A percentile compares a stretch with the other conserved stretches of the same genome.
Conservation (phyloP, 1,140 invertebrate genomes). For the Formica exsecta region DNA sequence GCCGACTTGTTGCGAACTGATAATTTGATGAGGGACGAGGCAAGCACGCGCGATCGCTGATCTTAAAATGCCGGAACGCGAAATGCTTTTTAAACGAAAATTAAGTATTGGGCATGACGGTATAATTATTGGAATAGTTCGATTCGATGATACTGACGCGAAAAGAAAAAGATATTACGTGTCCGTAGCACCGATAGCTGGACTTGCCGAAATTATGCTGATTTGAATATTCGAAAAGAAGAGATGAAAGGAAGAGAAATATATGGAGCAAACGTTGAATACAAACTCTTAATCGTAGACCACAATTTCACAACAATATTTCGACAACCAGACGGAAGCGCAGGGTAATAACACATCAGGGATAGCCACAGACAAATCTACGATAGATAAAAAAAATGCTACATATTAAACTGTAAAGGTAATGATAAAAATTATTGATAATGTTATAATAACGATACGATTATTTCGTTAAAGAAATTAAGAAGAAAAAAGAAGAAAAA, state of each 20-base stretch:
- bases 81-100: constrained; percentile 15
- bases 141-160: constrained; percentile 15
- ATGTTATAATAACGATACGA: constrained; percentile 81
- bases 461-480: constrained; percentile 83
- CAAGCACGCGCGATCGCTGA: constrained; percentile 46
- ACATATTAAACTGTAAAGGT: constrained; percentile 85
- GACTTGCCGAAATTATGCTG: constrained; percentile 23
- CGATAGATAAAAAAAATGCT: constrained; percentile 85
- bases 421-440: constrained; percentile 77
- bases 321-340: constrained; percentile 87
- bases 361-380: constrained; percentile 87
- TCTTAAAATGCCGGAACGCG: constrained; percentile 40
- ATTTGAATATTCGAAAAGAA: neutral
- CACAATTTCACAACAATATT: constrained; percentile 85
- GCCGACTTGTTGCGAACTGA: constrained; percentile 10
- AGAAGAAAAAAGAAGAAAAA: constrained; percentile 62
- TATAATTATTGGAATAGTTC: constrained; percentile 33
- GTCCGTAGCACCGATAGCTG: neutral
- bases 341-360: constrained; percentile 87
- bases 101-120: neutral
- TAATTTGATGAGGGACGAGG: constrained; percentile 25
- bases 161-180: neutral
- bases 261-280: constrained; percentile 68
- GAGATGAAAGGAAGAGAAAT: neutral
- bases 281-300: constrained; percentile 80